Percentiles rank a stretch among this genome's conserved stretches.
Evolutionary conservation across 2,888 invertebrate species (phyloP).

Genomic region (Pycnomerus fuliginosus): DNA sequence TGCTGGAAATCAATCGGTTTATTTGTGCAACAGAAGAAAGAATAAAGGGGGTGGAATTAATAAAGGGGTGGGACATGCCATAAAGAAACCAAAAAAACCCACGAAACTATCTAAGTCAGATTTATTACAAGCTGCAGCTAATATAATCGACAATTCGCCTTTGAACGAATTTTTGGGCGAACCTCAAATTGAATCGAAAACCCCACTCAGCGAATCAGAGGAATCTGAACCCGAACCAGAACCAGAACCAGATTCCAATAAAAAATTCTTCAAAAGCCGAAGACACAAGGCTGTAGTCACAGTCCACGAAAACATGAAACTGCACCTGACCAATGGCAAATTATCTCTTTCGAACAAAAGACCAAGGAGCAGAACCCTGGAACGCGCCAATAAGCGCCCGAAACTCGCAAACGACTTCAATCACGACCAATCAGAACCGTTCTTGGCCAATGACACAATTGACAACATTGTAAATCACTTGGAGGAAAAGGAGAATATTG

Average conservation of each 20-base stretch:
- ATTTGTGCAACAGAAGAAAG: not conserved
- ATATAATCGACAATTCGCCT: not conserved
- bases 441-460: conserved; percentile 21
- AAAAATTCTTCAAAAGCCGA: conserved; percentile 54
- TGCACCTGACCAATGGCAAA: conserved; percentile 45
- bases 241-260: conserved; percentile 32
- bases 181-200: not conserved
- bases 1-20: not conserved
- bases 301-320: conserved; percentile 49
- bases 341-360: too few relatives aligned
- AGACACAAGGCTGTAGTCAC: conserved; percentile 44
- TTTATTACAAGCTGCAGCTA: not conserved
- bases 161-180: not conserved
- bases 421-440: conserved; percentile 5
- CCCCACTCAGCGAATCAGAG: not conserved
- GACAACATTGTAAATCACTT: conserved; percentile 10
- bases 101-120: not conserved
- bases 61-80: not conserved
- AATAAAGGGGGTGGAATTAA: not conserved
- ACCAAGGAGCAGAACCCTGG: too few relatives aligned
- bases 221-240: not conserved
- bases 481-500: conserved; percentile 20
- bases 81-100: not conserved
- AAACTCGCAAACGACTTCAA: conserved; percentile 12
- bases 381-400: conserved; percentile 2